Conservation (phyloP, 2,797 vertebrate genomes). For the Thamnophis elegans region DNA sequence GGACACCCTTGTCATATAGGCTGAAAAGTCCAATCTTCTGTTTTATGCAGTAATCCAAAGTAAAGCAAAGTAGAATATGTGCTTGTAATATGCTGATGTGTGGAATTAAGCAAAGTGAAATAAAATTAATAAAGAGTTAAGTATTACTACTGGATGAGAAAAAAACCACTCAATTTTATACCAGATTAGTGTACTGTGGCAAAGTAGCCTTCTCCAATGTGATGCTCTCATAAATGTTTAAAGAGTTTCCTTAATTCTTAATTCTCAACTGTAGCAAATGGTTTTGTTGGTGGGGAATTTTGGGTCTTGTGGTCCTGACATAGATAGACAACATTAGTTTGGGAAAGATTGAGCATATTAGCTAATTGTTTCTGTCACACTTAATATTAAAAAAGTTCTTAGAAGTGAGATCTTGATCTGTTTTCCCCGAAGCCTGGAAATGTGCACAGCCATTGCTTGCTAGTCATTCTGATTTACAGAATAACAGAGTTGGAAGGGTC, state of each 20-base stretch:
- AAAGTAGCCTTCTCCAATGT: neutral
- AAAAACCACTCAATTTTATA: neutral
- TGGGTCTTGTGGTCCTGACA: neutral
- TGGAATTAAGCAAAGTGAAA: neutral
- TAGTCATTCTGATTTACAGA: neutral
- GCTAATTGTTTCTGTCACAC: too few species aligned
- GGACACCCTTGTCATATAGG: neutral
- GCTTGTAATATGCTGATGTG: neutral
- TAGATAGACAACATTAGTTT: neutral
- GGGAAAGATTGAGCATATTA: neutral
- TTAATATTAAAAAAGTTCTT: neutral
- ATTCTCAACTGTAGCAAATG: neutral
- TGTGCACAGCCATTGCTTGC: neutral
- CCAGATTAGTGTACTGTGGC: neutral
- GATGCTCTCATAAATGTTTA: neutral
- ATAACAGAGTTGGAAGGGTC: neutral
- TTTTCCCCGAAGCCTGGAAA: slow-evolving; percentile 19
- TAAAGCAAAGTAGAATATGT: neutral
- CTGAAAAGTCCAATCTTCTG: neutral
- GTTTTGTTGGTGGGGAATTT: neutral
- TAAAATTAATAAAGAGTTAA: neutral
- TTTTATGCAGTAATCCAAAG: neutral
- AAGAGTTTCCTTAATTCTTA: neutral
- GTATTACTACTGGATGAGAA: neutral
- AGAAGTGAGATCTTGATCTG: neutral